Conservation (phyloP, 2,113 vertebrate species). For the Merops nubicus region DNA sequence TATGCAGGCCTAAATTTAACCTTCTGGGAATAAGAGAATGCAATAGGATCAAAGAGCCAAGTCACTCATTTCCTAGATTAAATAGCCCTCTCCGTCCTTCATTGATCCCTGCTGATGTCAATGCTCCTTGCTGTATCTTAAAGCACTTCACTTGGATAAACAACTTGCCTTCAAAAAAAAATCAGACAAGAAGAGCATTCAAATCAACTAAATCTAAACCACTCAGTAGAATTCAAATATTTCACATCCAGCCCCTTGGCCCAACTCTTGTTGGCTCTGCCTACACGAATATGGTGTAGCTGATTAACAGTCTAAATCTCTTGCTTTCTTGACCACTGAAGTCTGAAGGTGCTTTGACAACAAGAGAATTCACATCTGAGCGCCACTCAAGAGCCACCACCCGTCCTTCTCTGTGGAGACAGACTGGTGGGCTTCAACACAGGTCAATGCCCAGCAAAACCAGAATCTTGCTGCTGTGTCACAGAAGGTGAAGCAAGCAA, state of each 20-base stretch:
- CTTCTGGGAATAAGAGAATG: conserved; percentile 53
- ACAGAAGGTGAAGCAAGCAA: background rate
- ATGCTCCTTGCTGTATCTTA: conserved; percentile 48
- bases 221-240: background rate
- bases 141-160: conserved; percentile 43
- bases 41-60: conserved; percentile 69
- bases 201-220: background rate
- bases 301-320: background rate
- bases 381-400: rapidly evolving
- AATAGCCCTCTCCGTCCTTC: conserved; percentile 23
- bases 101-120: conserved; percentile 62
- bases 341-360: background rate
- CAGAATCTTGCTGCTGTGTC: background rate
- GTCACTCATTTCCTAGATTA: conserved; percentile 72
- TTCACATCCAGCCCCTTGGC: background rate
- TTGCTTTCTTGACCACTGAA: background rate
- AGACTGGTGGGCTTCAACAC: background rate
- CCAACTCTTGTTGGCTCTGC: background rate
- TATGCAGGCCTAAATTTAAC: conserved; percentile 65
- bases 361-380: background rate
- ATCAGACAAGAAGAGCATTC: conserved; percentile 49
- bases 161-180: conserved; percentile 45
- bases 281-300: background rate
- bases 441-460: background rate
- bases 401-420: background rate